Evolutionary conservation across 2,888 invertebrate genomes (phyloP).

Genomic region (Scaptomyza tumidula): DNA sequence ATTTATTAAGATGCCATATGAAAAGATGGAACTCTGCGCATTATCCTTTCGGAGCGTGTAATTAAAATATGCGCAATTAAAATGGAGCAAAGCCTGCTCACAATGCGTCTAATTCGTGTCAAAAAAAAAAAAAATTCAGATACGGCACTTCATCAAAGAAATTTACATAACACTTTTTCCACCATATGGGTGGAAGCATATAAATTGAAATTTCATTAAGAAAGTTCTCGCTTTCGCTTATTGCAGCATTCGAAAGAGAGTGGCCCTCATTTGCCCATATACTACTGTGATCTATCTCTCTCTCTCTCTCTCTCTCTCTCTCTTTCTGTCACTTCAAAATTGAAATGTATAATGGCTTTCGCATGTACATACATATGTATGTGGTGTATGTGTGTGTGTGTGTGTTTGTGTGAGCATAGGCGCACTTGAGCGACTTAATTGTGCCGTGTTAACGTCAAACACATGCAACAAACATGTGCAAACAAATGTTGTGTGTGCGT

Average conservation of each 20-base stretch:
- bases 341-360: constrained; percentile 74
- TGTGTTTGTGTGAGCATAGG: constrained; percentile 42
- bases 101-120: constrained; percentile 49
- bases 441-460: constrained; percentile 81
- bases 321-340: constrained; percentile 60
- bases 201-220: constrained; percentile 79
- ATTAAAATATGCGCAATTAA: constrained; percentile 76
- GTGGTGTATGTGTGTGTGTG: constrained; percentile 1
- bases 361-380: constrained; percentile 19
- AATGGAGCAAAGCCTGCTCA: constrained; percentile 47
- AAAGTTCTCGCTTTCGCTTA: constrained; percentile 57
- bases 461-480: constrained; percentile 79
- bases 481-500: constrained; percentile 63
- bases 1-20: neutral
- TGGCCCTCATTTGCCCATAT: constrained; percentile 1
- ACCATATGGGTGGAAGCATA: constrained; percentile 35
- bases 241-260: constrained; percentile 16
- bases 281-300: neutral
- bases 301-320: neutral
- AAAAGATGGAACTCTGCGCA: neutral
- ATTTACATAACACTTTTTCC: constrained; percentile 62
- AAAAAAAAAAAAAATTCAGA: constrained; percentile 24
- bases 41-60: constrained; percentile 46
- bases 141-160: constrained; percentile 60
- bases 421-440: constrained; percentile 80